Evolutionary conservation across 2,113 vertebrate genomes (phyloP), one percentile per base, ranked within the genome.

Genomic region (Acrocephalus kingi): DNA sequence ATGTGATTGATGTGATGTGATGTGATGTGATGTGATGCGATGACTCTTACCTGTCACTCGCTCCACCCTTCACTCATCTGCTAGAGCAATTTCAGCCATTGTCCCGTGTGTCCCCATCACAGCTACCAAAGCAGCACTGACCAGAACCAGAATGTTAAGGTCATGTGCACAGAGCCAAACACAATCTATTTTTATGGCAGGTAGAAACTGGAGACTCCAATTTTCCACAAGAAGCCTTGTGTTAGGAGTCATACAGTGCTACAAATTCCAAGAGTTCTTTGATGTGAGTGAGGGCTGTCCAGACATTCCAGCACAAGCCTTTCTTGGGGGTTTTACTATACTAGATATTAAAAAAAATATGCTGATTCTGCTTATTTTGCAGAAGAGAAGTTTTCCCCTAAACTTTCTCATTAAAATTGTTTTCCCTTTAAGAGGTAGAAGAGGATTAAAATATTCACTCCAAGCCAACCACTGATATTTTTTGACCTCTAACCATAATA

Each of bases 211-310:
- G 64, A 1, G 1, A 55, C 8, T 64, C 27, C 3, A 5, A 19
- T 71, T 76, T 92, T 80, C 75, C 43, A 27, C 59, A 59, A 61
- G 62, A 63, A 76, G 5, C 22, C 61, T 69, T 30, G 18, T 58
- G 25, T 66, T 86, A 73, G 39, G 39, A 66, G 21, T 43, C 0
- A 0, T 66, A 23, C 31, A 51, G 51, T 5, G 3, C 39, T 71
- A 51, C 12, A 46, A 17, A 62, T 85, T 76, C 67, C 37, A 76
- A 15, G 54, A 85, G 58, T 30, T 97, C 93, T 96, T 71, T 94
- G 59, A 87, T 83, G 84, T 96, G 90, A 97, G n/a, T 85, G 86
- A 96, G 84, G 48, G 93, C 81, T 96, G 91, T 95, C 89, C 94
- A 97, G 91, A 96, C 67, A 93, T 96, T 96, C 90, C 88, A 97